Evolutionary conservation across 1,140 invertebrate genomes (phyloP), one percentile per base, ranked within the genome.

Genomic region (Ridgeia piscesae): DNA sequence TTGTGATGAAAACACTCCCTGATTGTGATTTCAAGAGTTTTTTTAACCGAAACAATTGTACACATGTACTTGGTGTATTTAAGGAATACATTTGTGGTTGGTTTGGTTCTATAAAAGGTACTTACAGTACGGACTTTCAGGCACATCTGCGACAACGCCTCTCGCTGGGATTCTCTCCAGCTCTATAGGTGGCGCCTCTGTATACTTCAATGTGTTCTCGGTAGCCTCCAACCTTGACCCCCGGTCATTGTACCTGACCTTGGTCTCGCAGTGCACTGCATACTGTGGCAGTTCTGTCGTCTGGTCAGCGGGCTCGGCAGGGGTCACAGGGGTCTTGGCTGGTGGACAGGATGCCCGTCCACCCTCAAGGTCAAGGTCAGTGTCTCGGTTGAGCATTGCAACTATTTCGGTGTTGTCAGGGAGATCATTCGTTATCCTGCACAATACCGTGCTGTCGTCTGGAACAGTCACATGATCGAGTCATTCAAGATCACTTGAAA

Each of bases 341-440:
- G 58, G 58, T 77, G 58, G 58, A 77, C 58, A 77, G 58, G 58
- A 77, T 21, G 58, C 58, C 58, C 58, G 17, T 77, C 58, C 58
- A 77, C 58, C 58, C 58, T 77, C 58, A 77, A 77, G 58, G 58
- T 77, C 58, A 77, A 77, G 58, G 58, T 77, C 58, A 77, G 58
- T 31, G n/a, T 90, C 89, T 34, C 89, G 89, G 35, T 90, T 42
- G 34, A 90, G 35, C 89, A 90, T 90, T 14, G 89, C 89, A 42
- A 90, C 89, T 90, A 90, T 34, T 90, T 90, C 89, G 31, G 89
- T 90, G 89, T 90, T 27, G 11, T 34, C 35, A 42, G 89, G 89
- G n/a, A 90, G 33, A 21, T 90, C 89, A 17, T 33, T 90, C 21
- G 89, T 90, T 90, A 90, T 90, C 34, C 34, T 14, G 35, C 89